Percentiles rank a stretch among this genome's conserved stretches.
Evolutionary conservation across 2,888 invertebrate species (phyloP).

Genomic region (Portevinia maculata): DNA sequence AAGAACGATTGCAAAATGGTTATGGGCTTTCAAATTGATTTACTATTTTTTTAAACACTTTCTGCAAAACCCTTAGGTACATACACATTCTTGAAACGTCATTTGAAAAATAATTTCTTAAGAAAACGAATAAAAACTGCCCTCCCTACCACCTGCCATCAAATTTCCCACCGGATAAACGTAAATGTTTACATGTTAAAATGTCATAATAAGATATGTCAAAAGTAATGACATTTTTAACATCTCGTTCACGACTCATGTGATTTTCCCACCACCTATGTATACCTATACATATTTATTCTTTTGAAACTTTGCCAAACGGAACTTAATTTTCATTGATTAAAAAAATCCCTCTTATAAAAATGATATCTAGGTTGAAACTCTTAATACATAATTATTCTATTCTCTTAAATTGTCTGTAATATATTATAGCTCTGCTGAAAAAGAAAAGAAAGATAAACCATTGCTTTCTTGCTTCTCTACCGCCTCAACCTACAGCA

Average conservation of each 20-base stretch:
- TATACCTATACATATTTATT: too few relatives aligned
- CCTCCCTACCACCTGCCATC: too few relatives aligned
- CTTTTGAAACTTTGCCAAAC: slow-evolving; percentile 59
- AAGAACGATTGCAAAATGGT: too few relatives aligned
- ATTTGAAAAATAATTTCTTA: too few relatives aligned
- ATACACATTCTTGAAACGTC: too few relatives aligned
- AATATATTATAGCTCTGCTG: slow-evolving; percentile 9
- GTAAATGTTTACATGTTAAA: slow-evolving; percentile 27
- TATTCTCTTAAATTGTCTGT: slow-evolving; percentile 47
- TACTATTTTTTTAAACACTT: too few relatives aligned
- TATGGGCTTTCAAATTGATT: too few relatives aligned
- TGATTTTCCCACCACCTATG: slow-evolving; percentile 10
- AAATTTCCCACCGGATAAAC: too few relatives aligned
- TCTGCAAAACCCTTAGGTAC: too few relatives aligned
- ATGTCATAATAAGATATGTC: slow-evolving; percentile 35
- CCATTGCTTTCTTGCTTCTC: slow-evolving; percentile 1
- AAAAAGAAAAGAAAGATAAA: not conserved
- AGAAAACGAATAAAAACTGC: too few relatives aligned
- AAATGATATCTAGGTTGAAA: slow-evolving; percentile 23
- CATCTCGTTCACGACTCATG: slow-evolving; percentile 48
- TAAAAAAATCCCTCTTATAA: slow-evolving; percentile 23
- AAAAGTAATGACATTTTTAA: slow-evolving; percentile 43
- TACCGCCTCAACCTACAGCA: slow-evolving; percentile 55
- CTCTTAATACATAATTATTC: slow-evolving; percentile 25
- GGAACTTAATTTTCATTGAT: slow-evolving; percentile 68